A percentile compares a stretch with the other conserved stretches of the same genome.
phyloP scores from a whole-genome alignment of 2,888 invertebrate genomes.

The Stenolophus ochropezus region DNA sequence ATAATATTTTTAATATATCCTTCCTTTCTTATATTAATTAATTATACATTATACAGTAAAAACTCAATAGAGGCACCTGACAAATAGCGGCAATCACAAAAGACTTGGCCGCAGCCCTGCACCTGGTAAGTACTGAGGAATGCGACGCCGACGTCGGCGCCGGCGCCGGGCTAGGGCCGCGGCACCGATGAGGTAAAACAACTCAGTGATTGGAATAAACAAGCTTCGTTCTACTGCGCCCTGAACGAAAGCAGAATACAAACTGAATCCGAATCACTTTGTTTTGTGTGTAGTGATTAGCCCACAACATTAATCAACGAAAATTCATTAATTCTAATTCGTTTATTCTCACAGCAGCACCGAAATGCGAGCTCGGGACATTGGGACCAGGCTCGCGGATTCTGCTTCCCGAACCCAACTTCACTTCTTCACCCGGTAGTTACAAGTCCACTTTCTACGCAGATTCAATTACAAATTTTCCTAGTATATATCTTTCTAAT shows the following conservation, averaged over 20 bases:
- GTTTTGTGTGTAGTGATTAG: slow-evolving; percentile 56
- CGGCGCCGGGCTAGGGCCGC: neutral
- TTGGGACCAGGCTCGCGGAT: neutral
- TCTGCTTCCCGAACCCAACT: neutral
- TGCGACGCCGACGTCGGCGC: slow-evolving; percentile 62
- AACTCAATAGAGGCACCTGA: slow-evolving; percentile 72
- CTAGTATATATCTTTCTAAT: too few relatives aligned
- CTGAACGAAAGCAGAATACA: slow-evolving; percentile 27
- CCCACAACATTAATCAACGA: slow-evolving; percentile 52
- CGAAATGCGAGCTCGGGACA: neutral
- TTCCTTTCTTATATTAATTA: slow-evolving; percentile 72
- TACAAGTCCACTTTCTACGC: too few relatives aligned
- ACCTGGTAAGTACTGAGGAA: slow-evolving; percentile 68
- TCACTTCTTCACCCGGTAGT: neutral
- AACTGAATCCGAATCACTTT: slow-evolving; percentile 51
- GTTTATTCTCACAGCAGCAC: slow-evolving; percentile 52
- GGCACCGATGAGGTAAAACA: slow-evolving; percentile 50
- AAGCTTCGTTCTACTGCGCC: slow-evolving; percentile 45
- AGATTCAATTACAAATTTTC: too few relatives aligned
- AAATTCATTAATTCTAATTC: slow-evolving; percentile 51
- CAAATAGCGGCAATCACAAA: slow-evolving; percentile 69
- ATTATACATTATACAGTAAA: slow-evolving; percentile 70
- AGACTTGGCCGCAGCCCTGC: slow-evolving; percentile 61
- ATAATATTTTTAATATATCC: slow-evolving; percentile 70
- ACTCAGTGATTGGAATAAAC: slow-evolving; percentile 51